phyloP scores from a whole-genome alignment of 2,888 invertebrate genomes.

The Cosmia trapezina region DNA sequence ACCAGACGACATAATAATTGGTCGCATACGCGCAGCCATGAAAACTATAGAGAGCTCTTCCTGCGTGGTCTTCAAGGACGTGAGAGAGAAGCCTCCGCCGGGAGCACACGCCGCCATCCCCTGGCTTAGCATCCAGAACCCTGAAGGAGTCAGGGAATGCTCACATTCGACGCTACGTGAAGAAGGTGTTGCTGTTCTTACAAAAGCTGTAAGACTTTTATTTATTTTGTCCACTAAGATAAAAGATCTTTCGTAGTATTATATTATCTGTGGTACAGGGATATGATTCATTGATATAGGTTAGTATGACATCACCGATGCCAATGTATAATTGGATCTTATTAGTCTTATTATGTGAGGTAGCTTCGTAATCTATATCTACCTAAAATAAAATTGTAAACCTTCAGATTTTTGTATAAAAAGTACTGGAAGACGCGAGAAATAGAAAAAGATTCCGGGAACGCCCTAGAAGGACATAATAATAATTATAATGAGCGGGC shows the following conservation, averaged over 20 bases:
- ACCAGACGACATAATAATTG: slow-evolving; percentile 69
- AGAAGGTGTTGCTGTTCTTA: not conserved
- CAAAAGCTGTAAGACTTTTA: slow-evolving; percentile 74
- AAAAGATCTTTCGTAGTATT: too few species aligned
- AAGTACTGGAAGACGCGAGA: too few species aligned
- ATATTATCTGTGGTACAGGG: too few species aligned
- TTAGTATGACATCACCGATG: not conserved
- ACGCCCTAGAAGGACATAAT: too few species aligned
- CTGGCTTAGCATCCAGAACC: slow-evolving; percentile 79
- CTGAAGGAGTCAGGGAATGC: slow-evolving; percentile 71
- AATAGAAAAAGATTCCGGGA: too few species aligned
- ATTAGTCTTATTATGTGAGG: not conserved
- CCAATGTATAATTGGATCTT: not conserved
- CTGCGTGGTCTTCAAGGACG: slow-evolving; percentile 74
- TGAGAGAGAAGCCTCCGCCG: slow-evolving; percentile 6
- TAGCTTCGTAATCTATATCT: too few species aligned
- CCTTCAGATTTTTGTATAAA: too few species aligned
- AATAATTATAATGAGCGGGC: too few species aligned
- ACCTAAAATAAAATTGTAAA: too few species aligned
- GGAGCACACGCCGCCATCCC: slow-evolving; percentile 5
- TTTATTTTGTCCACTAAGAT: not conserved
- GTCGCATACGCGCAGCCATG: slow-evolving; percentile 71
- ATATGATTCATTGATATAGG: not conserved
- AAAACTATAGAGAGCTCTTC: slow-evolving; percentile 71
- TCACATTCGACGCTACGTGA: slow-evolving; percentile 67